Base-by-base conservation (phyloP, 2,888 invertebrate species). In the Synergus umbraculus region DNA sequence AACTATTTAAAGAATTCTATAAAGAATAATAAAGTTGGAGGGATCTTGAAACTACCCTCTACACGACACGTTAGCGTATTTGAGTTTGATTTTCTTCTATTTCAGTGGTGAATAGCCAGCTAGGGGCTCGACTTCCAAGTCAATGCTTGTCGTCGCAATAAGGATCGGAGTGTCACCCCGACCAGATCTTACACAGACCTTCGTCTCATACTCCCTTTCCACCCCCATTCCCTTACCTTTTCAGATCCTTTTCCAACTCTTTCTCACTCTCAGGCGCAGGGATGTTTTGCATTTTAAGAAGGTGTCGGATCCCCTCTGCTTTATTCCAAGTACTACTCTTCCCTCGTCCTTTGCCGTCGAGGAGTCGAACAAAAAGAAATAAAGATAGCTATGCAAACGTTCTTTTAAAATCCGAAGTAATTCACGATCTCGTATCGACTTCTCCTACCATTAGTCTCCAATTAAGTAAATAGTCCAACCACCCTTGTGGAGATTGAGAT, bases 251-350 rank as follows among this genome's bases (percentile, higher is more conserved):
- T 79, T 78, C 79, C 76, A 80, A 79, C 83, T 82, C 78, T 67
- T 81, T 78, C 82, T 78, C 83, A 79, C 76, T 78, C 87, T 82
- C 79, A 77, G 78, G 81, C 76, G 78, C 79, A 76, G 88, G 85
- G 88, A 88, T 91, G 91, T 91, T 91, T 91, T 91, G 91, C 91
- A 91, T 91, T 90, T 91, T 91, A 91, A 91, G 88, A 91, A 91
- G 91, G 88, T 91, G 89, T 89, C 87, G 87, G 87, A 87, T 88
- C 87, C 85, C 86, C 87, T 88, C 89, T 87, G 85, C 88, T 86
- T 87, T 84, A 87, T 84, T 83, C 86, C 85, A 87, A 88, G 87
- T 86, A 83, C 82, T 82, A 78, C 83, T 83, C 76, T 81, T 81
- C 80, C 82, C 84, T 78, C 81, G 83, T 83, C 81, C 67, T 80